Evolutionary conservation across 1,140 invertebrate species (phyloP).

Genomic region (Microvelia longipes): DNA sequence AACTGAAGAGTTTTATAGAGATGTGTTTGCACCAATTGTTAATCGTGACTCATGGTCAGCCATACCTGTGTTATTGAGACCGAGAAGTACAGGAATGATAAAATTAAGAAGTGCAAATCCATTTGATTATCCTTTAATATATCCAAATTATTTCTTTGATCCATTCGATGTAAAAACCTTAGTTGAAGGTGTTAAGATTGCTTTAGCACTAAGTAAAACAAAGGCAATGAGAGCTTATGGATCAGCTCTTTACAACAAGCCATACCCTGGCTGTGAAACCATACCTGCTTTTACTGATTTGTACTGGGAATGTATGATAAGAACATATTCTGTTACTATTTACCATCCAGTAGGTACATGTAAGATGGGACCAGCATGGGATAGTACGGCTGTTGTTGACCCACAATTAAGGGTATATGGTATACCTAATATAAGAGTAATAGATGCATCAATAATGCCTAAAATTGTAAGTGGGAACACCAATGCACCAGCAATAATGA

Average conservation of each 20-base stretch:
- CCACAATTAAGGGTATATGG: slow-evolving; percentile 64
- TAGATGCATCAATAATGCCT: slow-evolving; percentile 78
- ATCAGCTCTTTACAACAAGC: slow-evolving; percentile 45
- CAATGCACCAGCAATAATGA: slow-evolving; percentile 70
- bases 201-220: slow-evolving; percentile 53
- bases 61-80: slow-evolving; percentile 63
- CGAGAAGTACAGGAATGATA: slow-evolving; percentile 56
- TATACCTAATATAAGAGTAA: slow-evolving; percentile 56
- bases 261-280: slow-evolving; percentile 53
- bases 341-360: slow-evolving; percentile 82
- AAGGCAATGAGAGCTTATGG: slow-evolving; percentile 49
- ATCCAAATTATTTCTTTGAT: slow-evolving; percentile 77
- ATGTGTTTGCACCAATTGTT: slow-evolving; percentile 54
- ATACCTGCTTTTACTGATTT: slow-evolving; percentile 47
- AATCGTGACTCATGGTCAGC: slow-evolving; percentile 70
- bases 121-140: slow-evolving; percentile 77
- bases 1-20: slow-evolving; percentile 51
- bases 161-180: slow-evolving; percentile 61
- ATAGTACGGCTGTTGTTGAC: slow-evolving; percentile 73
- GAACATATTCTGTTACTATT: slow-evolving; percentile 59
- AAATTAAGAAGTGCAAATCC: slow-evolving; percentile 68
- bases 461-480: slow-evolving; percentile 68
- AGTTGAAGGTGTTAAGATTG: slow-evolving; percentile 69
- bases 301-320: slow-evolving; percentile 72
- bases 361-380: slow-evolving; percentile 81